Percentiles rank a stretch among this genome's conserved stretches.
Conservation (phyloP, 2,113 vertebrate genomes). For the Hassar affinis region DNA sequence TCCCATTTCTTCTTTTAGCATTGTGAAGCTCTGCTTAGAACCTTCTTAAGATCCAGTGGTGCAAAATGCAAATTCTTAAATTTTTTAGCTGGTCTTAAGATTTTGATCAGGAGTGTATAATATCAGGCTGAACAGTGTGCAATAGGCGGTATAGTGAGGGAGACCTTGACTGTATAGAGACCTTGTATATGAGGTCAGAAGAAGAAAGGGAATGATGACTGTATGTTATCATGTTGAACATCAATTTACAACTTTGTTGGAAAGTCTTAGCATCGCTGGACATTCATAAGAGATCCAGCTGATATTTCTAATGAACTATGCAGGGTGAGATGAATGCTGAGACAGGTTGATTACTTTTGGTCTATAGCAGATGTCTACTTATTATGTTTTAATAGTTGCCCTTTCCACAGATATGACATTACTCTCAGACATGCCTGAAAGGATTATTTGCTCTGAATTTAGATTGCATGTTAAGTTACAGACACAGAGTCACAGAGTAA, state of each 20-base stretch:
- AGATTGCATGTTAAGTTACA: background rate
- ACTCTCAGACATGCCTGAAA: background rate
- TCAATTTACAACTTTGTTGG: background rate
- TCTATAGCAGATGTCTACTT: background rate
- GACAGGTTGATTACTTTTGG: conserved; percentile 3
- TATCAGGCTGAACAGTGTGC: too few relatives aligned
- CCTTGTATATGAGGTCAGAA: background rate
- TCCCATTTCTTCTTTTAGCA: too few relatives aligned
- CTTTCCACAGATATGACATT: conserved; percentile 17
- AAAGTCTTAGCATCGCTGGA: background rate
- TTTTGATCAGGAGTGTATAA: too few relatives aligned
- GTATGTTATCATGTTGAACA: background rate
- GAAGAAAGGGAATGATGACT: background rate
- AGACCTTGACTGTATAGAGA: too few relatives aligned
- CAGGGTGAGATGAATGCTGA: background rate
- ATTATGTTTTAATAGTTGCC: background rate
- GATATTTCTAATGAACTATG: conserved; percentile 6
- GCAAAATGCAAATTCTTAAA: too few relatives aligned
- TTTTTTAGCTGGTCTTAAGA: too few relatives aligned
- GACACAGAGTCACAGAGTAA: conserved; percentile 8
- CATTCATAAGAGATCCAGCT: background rate
- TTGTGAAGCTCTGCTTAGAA: too few relatives aligned
- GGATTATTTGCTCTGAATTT: background rate
- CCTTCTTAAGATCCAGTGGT: too few relatives aligned
- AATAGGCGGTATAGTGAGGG: too few relatives aligned